phyloP scores from a whole-genome alignment of 2,797 vertebrate genomes.

The Gymnoscopelus braueri region DNA sequence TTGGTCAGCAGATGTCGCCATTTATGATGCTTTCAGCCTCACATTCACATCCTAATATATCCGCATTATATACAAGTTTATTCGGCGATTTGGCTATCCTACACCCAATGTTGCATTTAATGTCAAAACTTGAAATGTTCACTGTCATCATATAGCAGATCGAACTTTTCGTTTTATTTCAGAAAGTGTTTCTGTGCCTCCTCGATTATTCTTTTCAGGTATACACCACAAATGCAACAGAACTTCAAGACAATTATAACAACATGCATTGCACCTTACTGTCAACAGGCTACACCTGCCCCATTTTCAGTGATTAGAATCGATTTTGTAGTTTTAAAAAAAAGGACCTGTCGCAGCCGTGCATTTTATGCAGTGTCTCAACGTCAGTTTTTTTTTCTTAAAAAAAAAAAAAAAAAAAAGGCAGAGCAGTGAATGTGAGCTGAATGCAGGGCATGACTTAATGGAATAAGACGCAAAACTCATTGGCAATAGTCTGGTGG shows the following conservation, averaged over 20 bases:
- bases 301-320: neutral
- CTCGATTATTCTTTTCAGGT: neutral
- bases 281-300: neutral
- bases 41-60: conserved; percentile 46
- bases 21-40: conserved; percentile 63
- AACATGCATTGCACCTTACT: neutral
- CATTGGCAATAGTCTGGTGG: conserved; percentile 75
- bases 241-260: neutral
- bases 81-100: conserved; percentile 20
- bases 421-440: conserved; percentile 79
- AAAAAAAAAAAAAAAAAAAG: conserved; percentile 11
- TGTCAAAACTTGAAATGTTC: conserved; percentile 22
- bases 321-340: conserved; percentile 7
- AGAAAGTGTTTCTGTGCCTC: neutral
- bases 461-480: conserved; percentile 82
- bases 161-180: neutral
- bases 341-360: conserved; percentile 40
- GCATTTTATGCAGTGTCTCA: conserved; percentile 77
- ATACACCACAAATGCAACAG: neutral
- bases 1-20: conserved; percentile 81
- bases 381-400: conserved; percentile 52
- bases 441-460: conserved; percentile 80
- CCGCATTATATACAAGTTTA: conserved; percentile 43
- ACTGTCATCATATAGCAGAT: neutral
- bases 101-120: conserved; percentile 21